A percentile compares a stretch with the other conserved stretches of the same genome.
Conservation (phyloP, 2,113 vertebrate species). For the Probosciger aterrimus region DNA sequence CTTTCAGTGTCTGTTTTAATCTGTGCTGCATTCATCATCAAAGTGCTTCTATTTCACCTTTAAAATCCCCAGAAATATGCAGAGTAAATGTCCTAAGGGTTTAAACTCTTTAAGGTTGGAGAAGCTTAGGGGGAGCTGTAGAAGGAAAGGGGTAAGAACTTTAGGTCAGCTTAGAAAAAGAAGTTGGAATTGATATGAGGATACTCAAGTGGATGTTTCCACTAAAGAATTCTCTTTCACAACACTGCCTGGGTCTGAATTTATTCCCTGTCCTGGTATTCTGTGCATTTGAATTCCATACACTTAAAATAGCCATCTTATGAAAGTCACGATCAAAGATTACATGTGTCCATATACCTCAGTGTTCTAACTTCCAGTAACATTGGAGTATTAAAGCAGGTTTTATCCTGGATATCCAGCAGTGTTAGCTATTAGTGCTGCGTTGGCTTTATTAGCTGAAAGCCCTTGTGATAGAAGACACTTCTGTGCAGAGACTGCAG, state of each 20-base stretch:
- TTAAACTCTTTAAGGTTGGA: neutral
- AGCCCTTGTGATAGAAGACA: neutral
- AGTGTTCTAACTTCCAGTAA: neutral
- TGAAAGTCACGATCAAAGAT: neutral
- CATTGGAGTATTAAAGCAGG: neutral
- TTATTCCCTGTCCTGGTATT: neutral
- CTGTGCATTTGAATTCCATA: neutral
- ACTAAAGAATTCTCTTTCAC: neutral
- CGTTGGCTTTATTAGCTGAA: neutral
- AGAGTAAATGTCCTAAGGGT: neutral
- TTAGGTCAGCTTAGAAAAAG: neutral
- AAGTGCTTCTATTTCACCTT: neutral
- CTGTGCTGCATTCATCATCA: conserved; percentile 4
- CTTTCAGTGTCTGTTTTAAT: conserved; percentile 27
- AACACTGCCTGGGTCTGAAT: neutral
- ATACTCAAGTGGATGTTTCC: neutral
- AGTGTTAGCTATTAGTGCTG: neutral
- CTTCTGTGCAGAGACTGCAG: neutral
- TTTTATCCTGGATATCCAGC: neutral
- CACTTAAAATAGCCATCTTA: neutral
- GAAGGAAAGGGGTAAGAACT: neutral
- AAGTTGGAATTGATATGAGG: neutral
- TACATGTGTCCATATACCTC: neutral
- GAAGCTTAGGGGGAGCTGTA: neutral
- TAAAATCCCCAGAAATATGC: neutral